Base-by-base conservation (phyloP, 2,888 invertebrate species). In the Xanthorhoe designata region DNA sequence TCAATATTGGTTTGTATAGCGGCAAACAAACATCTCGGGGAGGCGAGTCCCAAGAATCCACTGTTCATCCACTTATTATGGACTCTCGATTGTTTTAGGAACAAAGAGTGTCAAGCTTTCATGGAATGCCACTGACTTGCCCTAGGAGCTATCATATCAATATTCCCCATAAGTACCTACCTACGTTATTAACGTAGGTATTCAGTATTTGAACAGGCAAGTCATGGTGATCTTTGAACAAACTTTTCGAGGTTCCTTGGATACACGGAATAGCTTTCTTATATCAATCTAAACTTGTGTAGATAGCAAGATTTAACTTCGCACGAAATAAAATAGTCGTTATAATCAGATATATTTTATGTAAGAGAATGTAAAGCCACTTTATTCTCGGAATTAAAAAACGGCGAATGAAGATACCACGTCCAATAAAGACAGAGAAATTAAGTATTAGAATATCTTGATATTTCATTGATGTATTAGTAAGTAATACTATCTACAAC, bases 1-100 rank as follows among this genome's bases (percentile, higher is more conserved):
- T 89, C 91, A 91, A 91, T 90, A 90, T 90, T 89, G 87, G 88
- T 87, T 86, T 88, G 86, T 86, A 85, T 86, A 83, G 81, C 81
- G 74, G 88, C 87, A 87, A 89, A 89, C 87, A 90, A 78, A 76
- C 75, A 83, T 80, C 82, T 84, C 84, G 74, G 78, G 67, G 82
- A 83, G 77, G 73, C 77, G 78, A 78, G 80, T 89, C 88, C 88
- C 85, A 83, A 85, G 89, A 88, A 91, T 86, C 82, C 75, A 77
- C 77, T 73, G 79, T 82, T 78, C 78, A 78, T 80, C 79, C 81
- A 75, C 79, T 78, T 78, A 78, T 75, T 79, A 78, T 82, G 78
- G 75, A 69, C 72, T 75, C 74, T 79, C 79, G 77, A 86, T 86
- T 84, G 84, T 85, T 83, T 85, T 80, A 80, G 79, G 80, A 84